A percentile compares a stretch with the other conserved stretches of the same genome.
These are phyloP conservation scores for Psittacula echo DNA, from an alignment of 2,797 vertebrate genomes.

Conservation along the genomic window DNA sequence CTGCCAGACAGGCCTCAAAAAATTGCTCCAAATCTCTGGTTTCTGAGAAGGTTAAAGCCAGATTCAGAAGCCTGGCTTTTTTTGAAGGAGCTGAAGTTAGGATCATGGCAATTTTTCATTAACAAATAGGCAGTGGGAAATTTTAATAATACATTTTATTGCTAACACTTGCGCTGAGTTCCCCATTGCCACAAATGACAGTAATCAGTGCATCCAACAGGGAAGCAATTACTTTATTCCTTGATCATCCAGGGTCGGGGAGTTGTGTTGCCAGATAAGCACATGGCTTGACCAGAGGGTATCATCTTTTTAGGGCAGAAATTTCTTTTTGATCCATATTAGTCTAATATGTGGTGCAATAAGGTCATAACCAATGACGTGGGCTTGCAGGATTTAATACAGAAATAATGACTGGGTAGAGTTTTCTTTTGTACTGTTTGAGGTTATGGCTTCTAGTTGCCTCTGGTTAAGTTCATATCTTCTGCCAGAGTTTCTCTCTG, in stretches of 20 bases:
- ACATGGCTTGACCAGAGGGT: background rate
- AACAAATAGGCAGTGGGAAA: background rate
- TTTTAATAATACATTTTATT: constrained; percentile 3
- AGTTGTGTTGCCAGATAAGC: background rate
- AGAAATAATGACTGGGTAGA: background rate
- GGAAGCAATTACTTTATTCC: constrained; percentile 18
- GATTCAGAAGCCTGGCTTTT: background rate
- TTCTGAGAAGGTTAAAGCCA: background rate
- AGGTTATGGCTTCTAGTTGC: background rate
- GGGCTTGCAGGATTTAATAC: background rate
- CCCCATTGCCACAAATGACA: background rate
- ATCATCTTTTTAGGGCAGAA: background rate
- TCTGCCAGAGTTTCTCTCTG: background rate
- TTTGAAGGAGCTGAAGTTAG: background rate
- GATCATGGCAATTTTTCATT: background rate
- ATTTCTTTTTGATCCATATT: background rate
- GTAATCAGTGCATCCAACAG: background rate
- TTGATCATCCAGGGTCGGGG: background rate
- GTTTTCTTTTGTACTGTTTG: background rate
- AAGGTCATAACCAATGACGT: background rate
- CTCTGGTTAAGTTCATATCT: background rate
- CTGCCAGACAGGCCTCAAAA: constrained; percentile 20
- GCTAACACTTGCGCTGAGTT: background rate
- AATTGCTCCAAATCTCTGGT: background rate
- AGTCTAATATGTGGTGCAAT: background rate